Evolutionary conservation across 1,140 invertebrate species (phyloP), one percentile per base, ranked within the genome.

Genomic region (Teleogryllus occipitalis): DNA sequence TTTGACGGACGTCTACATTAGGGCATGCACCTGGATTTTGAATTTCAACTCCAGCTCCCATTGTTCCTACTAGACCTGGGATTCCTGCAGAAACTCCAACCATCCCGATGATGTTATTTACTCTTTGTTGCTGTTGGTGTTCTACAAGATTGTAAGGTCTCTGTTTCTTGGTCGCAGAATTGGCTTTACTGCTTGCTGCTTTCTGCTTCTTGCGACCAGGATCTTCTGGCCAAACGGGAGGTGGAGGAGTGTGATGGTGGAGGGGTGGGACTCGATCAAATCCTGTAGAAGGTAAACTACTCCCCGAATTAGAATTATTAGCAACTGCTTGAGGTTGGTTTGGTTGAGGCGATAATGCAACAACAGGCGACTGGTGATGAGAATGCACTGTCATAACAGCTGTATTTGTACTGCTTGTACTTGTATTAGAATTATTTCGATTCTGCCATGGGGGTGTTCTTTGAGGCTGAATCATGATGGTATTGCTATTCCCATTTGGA

Each of bases 251-350:
- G 83, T 92, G 91, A 82, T 92, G 92, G 82, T 93, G 92, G 75
- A 93, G 84, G 0, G 92, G 92, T 22, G 92, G 92, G 7, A 93
- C 92, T 78, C 92, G 89, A 80, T 93, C 90, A 82, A 90, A 92
- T 83, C 88, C 86, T 81, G 83, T 84, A 14, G 81, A 74, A 74
- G 78, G 77, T 83, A 79, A 81, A 77, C 80, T 85, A 83, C 79
- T 82, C 78, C 76, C 81, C 39, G 12, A 47, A 8, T 80, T 12
- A 85, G 86, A 74, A 74, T 18, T 48, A 72, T 81, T 76, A 74
- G 49, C 76, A 78, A 83, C 85, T 79, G 81, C 84, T 46, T 84
- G 79, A 74, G 84, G 86, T n/a, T 47, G 7, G 8, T 77, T 77
- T 48, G 76, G 22, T n/a, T 77, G 76, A 21, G 76, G 76, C 5